A percentile compares a stretch with the other conserved stretches of the same genome.
Evolutionary conservation across 2,113 vertebrate genomes (phyloP).

Genomic region (Numida meleagris): DNA sequence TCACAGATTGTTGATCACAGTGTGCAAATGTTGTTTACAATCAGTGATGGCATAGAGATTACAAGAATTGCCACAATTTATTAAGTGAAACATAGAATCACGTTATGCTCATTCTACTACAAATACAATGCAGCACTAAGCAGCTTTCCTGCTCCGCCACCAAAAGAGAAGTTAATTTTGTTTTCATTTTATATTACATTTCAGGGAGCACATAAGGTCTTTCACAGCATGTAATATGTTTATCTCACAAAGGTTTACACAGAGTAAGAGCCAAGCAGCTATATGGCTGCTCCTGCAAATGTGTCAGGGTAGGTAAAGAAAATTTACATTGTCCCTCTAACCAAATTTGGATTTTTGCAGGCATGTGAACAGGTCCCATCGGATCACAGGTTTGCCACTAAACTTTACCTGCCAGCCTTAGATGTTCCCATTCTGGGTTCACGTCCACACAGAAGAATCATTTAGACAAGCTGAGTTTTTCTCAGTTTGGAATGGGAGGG

Average conservation of each 20-base stretch:
- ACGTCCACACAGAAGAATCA: neutral
- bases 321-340: neutral
- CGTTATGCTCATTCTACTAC: neutral
- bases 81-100: neutral
- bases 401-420: slow-evolving; percentile 1
- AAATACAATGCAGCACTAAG: neutral
- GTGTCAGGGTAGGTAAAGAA: neutral
- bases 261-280: neutral
- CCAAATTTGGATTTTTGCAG: neutral
- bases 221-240: neutral
- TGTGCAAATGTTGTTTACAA: neutral
- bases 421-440: neutral
- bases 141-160: neutral
- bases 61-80: neutral
- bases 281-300: neutral
- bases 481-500: neutral
- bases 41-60: neutral
- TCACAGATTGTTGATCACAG: neutral
- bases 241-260: neutral
- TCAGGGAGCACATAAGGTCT: neutral
- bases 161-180: neutral
- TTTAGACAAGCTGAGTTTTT: slow-evolving; percentile 11
- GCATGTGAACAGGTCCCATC: neutral
- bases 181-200: neutral
- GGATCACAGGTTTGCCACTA: neutral